These are phyloP conservation scores for Hipposideros larvatus DNA, from an alignment of 2,797 vertebrate genomes.

Conservation along the genomic window DNA sequence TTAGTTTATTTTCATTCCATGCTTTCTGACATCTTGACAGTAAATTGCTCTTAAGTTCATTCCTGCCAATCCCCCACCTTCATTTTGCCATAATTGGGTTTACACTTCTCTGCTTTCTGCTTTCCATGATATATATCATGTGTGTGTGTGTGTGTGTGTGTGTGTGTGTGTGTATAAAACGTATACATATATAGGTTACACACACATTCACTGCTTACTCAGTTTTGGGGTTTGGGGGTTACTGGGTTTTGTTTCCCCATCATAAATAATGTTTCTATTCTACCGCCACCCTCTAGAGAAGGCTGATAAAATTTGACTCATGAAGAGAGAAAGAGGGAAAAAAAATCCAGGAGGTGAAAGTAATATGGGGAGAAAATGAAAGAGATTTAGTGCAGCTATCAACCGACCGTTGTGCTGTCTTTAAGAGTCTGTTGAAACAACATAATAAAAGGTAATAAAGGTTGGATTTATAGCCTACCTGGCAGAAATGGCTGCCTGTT, in stretches of 20 bases:
- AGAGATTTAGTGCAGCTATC: conserved; percentile 90
- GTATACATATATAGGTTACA: not conserved
- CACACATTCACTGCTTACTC: not conserved
- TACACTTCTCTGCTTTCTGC: not conserved
- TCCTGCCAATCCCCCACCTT: not conserved
- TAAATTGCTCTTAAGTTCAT: conserved; percentile 29
- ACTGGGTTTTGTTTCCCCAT: conserved; percentile 68
- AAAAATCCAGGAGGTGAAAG: conserved; percentile 79
- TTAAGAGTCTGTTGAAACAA: conserved; percentile 92
- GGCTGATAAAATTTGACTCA: conserved; percentile 84
- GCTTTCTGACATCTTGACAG: conserved; percentile 44
- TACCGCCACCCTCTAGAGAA: conserved; percentile 40
- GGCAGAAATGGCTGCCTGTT: conserved; percentile 83
- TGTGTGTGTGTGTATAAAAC: not conserved
- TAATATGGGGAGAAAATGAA: conserved; percentile 88
- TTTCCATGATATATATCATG: not conserved
- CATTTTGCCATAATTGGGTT: conserved; percentile 58
- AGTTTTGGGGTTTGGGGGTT: conserved; percentile 42
- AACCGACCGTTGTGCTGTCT: conserved; percentile 86
- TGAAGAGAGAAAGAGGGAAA: conserved; percentile 66
- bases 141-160: no score
- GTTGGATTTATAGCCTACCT: conserved; percentile 87
- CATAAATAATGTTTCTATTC: conserved; percentile 68
- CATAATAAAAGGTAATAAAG: conserved; percentile 92
- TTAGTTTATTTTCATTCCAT: conserved; percentile 76